Percentiles rank a stretch among this genome's conserved stretches.
phyloP scores from a whole-genome alignment of 2,797 vertebrate species.

The Podarcis siculus region DNA sequence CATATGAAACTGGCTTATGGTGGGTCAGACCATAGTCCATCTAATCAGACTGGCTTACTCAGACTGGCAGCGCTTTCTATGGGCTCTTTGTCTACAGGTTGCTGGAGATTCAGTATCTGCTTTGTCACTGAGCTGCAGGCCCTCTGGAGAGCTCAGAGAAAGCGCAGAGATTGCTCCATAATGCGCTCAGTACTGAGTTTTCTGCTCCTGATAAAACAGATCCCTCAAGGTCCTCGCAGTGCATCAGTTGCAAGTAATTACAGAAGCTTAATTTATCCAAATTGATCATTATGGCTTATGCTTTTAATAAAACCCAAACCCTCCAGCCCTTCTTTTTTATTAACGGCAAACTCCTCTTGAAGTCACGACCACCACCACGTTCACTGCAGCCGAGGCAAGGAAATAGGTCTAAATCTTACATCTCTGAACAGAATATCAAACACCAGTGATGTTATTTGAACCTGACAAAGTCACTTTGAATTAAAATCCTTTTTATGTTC shows the following conservation, averaged over 20 bases:
- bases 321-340: conserved; percentile 15
- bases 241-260: conserved; percentile 39
- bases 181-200: neutral
- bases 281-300: conserved; percentile 12
- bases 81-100: neutral
- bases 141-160: neutral
- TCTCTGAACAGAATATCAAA: conserved; percentile 36
- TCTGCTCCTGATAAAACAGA: neutral
- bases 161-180: neutral
- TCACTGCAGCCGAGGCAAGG: conserved; percentile 11
- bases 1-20: neutral
- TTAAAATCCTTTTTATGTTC: conserved; percentile 50
- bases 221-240: neutral
- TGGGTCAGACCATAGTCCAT: neutral
- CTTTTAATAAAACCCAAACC: conserved; percentile 29
- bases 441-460: conserved; percentile 49
- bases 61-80: neutral
- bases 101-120: neutral
- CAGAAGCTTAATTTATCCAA: conserved; percentile 38
- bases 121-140: neutral
- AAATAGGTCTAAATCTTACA: conserved; percentile 42
- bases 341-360: conserved; percentile 19
- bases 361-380: conserved; percentile 9
- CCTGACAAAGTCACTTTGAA: conserved; percentile 37
- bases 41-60: neutral